phyloP scores from a whole-genome alignment of 2,797 vertebrate genomes.

The Siniperca undulata region DNA sequence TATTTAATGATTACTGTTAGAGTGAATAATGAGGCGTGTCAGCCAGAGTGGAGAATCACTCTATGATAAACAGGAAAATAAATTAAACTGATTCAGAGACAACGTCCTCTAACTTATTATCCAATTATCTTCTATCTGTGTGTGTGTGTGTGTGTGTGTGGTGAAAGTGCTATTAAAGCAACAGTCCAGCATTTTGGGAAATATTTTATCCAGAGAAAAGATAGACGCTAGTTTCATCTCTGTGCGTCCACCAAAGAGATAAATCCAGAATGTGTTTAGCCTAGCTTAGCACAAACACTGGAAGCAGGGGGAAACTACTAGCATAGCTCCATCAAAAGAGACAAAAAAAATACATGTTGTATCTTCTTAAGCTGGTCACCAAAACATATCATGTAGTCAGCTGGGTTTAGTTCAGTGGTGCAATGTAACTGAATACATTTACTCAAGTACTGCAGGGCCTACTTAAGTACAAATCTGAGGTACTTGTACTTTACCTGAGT shows the following conservation, averaged over 20 bases:
- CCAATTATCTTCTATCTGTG: constrained; percentile 62
- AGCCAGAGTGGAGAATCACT: constrained; percentile 54
- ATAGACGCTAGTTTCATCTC: not conserved
- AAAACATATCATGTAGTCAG: not conserved
- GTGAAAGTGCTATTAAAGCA: constrained; percentile 12
- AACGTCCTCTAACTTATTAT: constrained; percentile 65
- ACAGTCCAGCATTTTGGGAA: constrained; percentile 3
- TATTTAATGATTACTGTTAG: constrained; percentile 53
- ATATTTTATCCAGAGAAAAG: not conserved
- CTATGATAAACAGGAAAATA: constrained; percentile 68
- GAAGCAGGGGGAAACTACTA: not conserved
- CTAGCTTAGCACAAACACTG: constrained; percentile 17
- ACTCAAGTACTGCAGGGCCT: too few relatives aligned
- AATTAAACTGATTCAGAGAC: constrained; percentile 67
- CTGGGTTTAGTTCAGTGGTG: not conserved
- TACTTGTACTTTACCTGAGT: too few relatives aligned
- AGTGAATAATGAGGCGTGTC: constrained; percentile 71
- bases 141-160: constrained; percentile 21
- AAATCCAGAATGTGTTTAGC: not conserved
- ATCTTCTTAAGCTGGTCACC: not conserved
- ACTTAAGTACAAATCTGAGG: too few relatives aligned
- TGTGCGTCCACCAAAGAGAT: not conserved
- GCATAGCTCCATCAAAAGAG: not conserved
- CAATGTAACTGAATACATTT: too few relatives aligned
- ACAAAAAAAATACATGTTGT: not conserved